These are phyloP conservation scores for Argyresthia albistria DNA, from an alignment of 2,888 invertebrate species.

Conservation along the genomic window DNA sequence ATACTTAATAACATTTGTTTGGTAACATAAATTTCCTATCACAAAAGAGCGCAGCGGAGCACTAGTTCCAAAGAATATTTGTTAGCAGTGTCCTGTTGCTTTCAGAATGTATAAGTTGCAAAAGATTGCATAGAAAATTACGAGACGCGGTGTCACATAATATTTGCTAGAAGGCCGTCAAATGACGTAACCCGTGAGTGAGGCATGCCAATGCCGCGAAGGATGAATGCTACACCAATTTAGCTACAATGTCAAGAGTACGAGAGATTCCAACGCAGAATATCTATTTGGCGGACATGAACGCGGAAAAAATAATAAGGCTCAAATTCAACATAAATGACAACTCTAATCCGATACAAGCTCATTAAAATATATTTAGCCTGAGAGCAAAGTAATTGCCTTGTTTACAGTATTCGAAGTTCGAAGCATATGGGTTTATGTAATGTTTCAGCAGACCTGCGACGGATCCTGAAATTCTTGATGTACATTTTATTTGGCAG, in stretches of 20 bases:
- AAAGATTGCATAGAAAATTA: too few species aligned
- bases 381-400: not conserved
- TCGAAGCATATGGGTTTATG: not conserved
- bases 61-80: too few species aligned
- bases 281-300: not conserved
- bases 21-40: too few species aligned
- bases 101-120: too few species aligned
- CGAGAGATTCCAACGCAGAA: constrained; percentile 19
- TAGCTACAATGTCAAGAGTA: constrained; percentile 60
- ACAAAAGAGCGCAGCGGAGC: too few species aligned
- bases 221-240: constrained; percentile 19
- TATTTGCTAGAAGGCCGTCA: constrained; percentile 10
- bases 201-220: constrained; percentile 37
- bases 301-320: not conserved
- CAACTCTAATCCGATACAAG: not conserved
- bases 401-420: not conserved
- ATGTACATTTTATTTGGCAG: not conserved
- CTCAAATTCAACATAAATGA: not conserved
- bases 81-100: too few species aligned
- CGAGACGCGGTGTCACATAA: too few species aligned
- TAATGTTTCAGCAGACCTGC: not conserved
- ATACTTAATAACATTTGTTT: too few species aligned
- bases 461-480: not conserved
- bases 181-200: constrained; percentile 33
- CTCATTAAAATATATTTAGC: not conserved